Evolutionary conservation across 2,888 invertebrate species (phyloP), one percentile per base, ranked within the genome.

Genomic region (Molanna angustata): DNA sequence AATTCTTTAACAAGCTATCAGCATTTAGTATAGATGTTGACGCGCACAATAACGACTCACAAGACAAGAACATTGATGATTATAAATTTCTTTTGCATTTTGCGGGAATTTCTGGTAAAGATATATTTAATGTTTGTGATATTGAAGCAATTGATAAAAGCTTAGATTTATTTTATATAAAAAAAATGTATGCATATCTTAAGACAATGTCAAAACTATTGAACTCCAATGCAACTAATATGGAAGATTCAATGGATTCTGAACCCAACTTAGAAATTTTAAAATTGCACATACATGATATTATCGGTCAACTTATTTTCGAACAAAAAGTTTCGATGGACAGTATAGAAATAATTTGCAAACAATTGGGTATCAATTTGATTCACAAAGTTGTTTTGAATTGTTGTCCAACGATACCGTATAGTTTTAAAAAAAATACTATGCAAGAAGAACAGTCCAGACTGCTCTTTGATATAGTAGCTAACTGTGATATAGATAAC

Each of bases 371-470:
- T 65, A 78, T 89, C 1, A 87, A 89, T 73, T 74, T 88, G 47
- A 80, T 86, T 43, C 86, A 88, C 61, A 85, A 86, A 60, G 79
- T 89, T 9, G 80, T 86, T 2, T 69, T 84, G 2, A 88, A 85
- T 67, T 85, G 85, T 63, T 88, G 87, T 60, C 87, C 88, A 0
- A 81, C 79, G 6, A 77, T 85, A 18, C 72, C 78, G 18, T 67
- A 80, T 50, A 72, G 72, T 3, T 67, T 70, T 1, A 63, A 67
- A 18, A 71, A 68, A 57, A 22, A 44, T 17, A 18, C 9, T 27
- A 21, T 46, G 39, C 16, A 45, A 4, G 70, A 74, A 62, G 67
- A 65, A 33, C 71, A 68, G 51, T 73, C 72, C 54, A 74, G 76
- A 61, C 71, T 67, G 52, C 61, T 71, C 3, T 66, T 72, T 37